These are phyloP conservation scores for Alca torda DNA, from an alignment of 2,797 vertebrate genomes.

Conservation along the genomic window DNA sequence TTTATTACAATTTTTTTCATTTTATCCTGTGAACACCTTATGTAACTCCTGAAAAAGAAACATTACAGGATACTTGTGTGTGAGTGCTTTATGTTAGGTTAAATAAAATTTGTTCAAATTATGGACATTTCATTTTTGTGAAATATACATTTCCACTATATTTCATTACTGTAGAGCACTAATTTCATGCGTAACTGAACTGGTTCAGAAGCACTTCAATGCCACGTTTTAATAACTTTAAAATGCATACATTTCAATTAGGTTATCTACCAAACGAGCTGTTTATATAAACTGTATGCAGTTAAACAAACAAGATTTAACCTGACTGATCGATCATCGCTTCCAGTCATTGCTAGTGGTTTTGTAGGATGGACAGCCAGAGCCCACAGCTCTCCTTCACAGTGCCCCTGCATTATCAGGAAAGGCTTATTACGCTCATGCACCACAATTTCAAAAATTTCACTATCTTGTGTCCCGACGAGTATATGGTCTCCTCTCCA, in stretches of 20 bases:
- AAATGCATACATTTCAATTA: not conserved
- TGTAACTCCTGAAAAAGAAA: not conserved
- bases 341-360: constrained; percentile 96
- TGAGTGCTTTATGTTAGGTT: not conserved
- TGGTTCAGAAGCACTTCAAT: not conserved
- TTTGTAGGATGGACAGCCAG: constrained; percentile 96
- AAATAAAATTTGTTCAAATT: not conserved
- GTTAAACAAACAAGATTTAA: constrained; percentile 43
- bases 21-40: not conserved
- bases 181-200: not conserved
- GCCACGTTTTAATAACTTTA: not conserved
- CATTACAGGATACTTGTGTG: not conserved
- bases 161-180: not conserved
- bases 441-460: constrained; percentile 99
- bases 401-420: constrained; percentile 99
- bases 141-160: not conserved
- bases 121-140: not conserved
- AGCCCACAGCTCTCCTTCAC: constrained; percentile 98
- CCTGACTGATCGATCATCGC: constrained; percentile 98
- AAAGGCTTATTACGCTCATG: constrained; percentile 98
- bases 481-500: constrained; percentile 98
- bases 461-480: constrained; percentile 97
- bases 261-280: not conserved
- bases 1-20: not conserved
- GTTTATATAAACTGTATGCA: not conserved